Evolutionary conservation across 2,113 vertebrate species (phyloP), one percentile per base, ranked within the genome.

Genomic region (Thymallus thymallus): DNA sequence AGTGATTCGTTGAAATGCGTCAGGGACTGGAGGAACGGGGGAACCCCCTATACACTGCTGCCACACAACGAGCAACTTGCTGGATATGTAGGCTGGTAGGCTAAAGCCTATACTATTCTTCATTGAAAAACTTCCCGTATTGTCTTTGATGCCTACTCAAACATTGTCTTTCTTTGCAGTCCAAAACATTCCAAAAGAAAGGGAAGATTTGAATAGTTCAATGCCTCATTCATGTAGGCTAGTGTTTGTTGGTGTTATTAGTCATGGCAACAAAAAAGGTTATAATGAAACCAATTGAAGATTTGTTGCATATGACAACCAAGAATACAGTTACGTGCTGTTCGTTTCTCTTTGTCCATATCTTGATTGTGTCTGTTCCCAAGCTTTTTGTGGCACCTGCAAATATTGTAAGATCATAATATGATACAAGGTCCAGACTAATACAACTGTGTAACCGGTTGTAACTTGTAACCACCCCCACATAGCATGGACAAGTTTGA

Each of bases 301-400:
- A 30, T 56, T 9, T 70, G 20, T 58, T 55, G 23, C 46, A n/a
- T n/a, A 51, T 63, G 67, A 71, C 61, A 60, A 32, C 41, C 46
- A 4, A 64, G 35, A 71, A 68, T 30, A 75, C 45, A 80, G 63
- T 41, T 41, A 41, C 2, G 35, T 10, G 35, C 16, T 16, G 12
- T 69, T 24, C 67, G 35, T 24, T 6, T 30, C 13, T 18, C 13
- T 23, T 5, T 48, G 71, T 16, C 5, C 9, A 13, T 16, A 5
- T 48, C 6, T 65, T 14, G 16, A 56, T 12, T 4, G 22, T 26
- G 10, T 32, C 58, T 63, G 58, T 72, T 46, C 32, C 70, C 56
- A 66, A 30, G 72, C 18, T 65, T 20, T 4, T 26, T 4, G 72
- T 30, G 22, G 62, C 41, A 67, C 29, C 30, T 72, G 35, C 32